A percentile compares a stretch with the other conserved stretches of the same genome.
Conservation (phyloP, 2,113 vertebrate species). For the Cebidichthys violaceus region DNA sequence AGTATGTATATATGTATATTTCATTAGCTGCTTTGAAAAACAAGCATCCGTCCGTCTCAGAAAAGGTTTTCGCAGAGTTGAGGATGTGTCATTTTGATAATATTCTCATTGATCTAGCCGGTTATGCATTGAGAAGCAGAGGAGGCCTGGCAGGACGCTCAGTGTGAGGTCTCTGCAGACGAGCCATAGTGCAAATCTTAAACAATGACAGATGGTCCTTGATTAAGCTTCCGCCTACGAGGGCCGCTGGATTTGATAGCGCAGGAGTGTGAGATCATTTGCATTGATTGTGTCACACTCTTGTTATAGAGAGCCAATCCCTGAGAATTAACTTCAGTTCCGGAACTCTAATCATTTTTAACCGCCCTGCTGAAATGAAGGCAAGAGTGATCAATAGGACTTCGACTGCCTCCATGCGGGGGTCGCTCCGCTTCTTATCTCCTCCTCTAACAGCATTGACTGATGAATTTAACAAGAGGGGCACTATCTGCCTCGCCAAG, state of each 20-base stretch:
- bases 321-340: slow-evolving; percentile 75
- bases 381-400: slow-evolving; percentile 68
- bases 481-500: slow-evolving; percentile 50
- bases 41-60: not conserved
- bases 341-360: slow-evolving; percentile 73
- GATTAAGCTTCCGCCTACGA: slow-evolving; percentile 58
- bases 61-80: not conserved
- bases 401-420: slow-evolving; percentile 61
- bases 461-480: slow-evolving; percentile 69
- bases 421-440: slow-evolving; percentile 67
- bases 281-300: slow-evolving; percentile 76
- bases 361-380: slow-evolving; percentile 66
- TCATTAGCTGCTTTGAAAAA: not conserved
- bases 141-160: not conserved
- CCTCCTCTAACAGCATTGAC: slow-evolving; percentile 67
- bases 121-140: not conserved
- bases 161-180: not conserved
- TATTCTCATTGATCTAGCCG: not conserved
- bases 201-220: slow-evolving; percentile 60
- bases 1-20: no score
- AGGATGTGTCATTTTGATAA: not conserved
- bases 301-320: slow-evolving; percentile 69
- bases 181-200: slow-evolving; percentile 37
- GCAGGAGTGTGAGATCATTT: slow-evolving; percentile 63
- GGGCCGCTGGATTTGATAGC: slow-evolving; percentile 48